A percentile compares a stretch with the other conserved stretches of the same genome.
Evolutionary conservation across 2,797 vertebrate species (phyloP).

Genomic region (Cirrhinus molitorella): DNA sequence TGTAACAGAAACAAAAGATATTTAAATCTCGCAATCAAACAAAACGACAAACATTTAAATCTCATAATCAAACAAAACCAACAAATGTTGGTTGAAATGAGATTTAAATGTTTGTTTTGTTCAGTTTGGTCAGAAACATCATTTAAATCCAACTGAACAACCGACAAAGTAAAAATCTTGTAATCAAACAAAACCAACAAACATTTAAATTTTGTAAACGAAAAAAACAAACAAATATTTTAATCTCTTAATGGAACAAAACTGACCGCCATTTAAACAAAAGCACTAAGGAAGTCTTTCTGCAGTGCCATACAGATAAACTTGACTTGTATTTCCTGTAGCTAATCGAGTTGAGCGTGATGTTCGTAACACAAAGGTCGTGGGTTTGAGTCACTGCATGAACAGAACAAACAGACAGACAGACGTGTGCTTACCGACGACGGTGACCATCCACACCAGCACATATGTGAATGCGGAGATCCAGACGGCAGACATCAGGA

Average conservation of each 20-base stretch:
- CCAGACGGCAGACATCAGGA: conserved; percentile 96
- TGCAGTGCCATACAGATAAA: background rate
- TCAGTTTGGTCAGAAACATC: too few species aligned
- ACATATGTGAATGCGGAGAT: conserved; percentile 95
- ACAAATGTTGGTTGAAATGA: too few species aligned
- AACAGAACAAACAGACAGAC: background rate
- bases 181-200: background rate
- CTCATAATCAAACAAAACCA: background rate
- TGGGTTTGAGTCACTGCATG: background rate
- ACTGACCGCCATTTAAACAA: background rate
- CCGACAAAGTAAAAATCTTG: background rate
- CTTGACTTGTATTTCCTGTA: background rate
- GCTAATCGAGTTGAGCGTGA: background rate
- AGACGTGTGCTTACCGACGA: conserved; percentile 82
- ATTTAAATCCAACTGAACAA: too few species aligned
- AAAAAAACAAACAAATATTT: background rate
- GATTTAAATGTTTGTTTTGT: too few species aligned
- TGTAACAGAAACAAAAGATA: background rate
- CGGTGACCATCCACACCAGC: conserved; percentile 97
- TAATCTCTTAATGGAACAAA: background rate
- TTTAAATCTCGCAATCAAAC: too few species aligned
- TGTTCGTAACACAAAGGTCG: too few species aligned
- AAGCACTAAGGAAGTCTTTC: background rate
- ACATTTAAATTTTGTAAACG: too few species aligned
- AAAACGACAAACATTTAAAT: background rate